Evolutionary conservation across 2,888 invertebrate species (phyloP).

Genomic region (Pocota personata): DNA sequence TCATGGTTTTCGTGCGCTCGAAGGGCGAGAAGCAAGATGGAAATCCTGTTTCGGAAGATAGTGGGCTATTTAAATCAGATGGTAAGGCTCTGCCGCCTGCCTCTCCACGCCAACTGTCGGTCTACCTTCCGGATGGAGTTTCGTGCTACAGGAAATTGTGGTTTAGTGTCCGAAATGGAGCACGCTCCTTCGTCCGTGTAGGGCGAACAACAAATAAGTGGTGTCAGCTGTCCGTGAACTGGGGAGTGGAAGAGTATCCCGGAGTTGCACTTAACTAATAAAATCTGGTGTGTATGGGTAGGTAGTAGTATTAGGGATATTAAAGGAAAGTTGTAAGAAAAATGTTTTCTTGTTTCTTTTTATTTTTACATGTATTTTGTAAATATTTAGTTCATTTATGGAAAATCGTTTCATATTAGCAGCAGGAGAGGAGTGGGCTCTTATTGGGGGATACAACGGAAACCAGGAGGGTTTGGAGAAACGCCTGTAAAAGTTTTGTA

Average conservation of each 20-base stretch:
- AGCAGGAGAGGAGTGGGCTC: not conserved
- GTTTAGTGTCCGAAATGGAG: constrained; percentile 71
- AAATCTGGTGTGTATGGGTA: constrained; percentile 19
- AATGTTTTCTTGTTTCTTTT: not conserved
- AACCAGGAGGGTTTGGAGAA: not conserved
- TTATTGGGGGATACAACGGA: not conserved
- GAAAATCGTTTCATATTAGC: not conserved
- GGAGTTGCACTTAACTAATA: constrained; percentile 66
- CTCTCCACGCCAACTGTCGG: not conserved
- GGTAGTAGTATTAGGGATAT: constrained; percentile 29
- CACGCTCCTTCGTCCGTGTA: constrained; percentile 42
- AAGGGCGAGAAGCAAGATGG: constrained; percentile 40
- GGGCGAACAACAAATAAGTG: constrained; percentile 39
- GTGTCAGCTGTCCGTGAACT: constrained; percentile 63
- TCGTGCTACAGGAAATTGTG: constrained; percentile 73
- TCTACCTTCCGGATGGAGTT: constrained; percentile 68
- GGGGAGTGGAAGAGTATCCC: constrained; percentile 40
- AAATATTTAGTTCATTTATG: constrained; percentile 3
- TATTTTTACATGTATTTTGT: not conserved
- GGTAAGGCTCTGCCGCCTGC: constrained; percentile 42
- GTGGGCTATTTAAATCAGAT: constrained; percentile 69
- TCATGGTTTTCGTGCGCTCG: constrained; percentile 46
- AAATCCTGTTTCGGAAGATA: constrained; percentile 70
- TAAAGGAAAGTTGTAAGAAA: constrained; percentile 3
- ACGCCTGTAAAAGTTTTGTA: not conserved